Percentiles rank a stretch among this genome's conserved stretches.
Conservation (phyloP, 1,140 invertebrate species). For the Neodiprion virginianus region DNA sequence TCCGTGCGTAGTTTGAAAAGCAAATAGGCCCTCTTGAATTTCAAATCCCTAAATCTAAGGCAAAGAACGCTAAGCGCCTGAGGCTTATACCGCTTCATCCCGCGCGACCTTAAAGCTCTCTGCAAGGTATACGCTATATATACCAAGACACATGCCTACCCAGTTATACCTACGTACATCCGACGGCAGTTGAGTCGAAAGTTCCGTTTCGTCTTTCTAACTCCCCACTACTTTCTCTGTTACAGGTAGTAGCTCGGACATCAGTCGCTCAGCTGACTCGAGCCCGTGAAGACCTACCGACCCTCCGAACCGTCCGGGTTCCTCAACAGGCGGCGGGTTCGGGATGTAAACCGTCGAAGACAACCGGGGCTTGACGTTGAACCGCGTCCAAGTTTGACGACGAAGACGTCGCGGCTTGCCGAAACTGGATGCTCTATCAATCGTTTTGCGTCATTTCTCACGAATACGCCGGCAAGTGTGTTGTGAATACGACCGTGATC, state of each 20-base stretch:
- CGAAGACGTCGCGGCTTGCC: too few species aligned
- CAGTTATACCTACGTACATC: too few species aligned
- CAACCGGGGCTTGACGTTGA: too few species aligned
- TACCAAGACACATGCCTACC: too few species aligned
- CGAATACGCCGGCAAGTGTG: too few species aligned
- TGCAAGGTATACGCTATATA: too few species aligned
- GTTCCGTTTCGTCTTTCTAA: neutral
- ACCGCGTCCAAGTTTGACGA: too few species aligned
- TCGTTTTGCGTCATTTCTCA: too few species aligned
- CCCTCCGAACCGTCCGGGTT: neutral
- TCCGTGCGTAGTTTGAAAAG: conserved; percentile 2
- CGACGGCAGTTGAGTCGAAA: neutral
- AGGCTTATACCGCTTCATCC: neutral
- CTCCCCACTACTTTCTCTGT: conserved; percentile 1
- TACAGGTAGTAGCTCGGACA: neutral
- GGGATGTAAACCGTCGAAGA: too few species aligned
- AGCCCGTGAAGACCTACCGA: conserved; percentile 1
- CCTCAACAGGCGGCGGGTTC: neutral
- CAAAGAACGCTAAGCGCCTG: conserved; percentile 6
- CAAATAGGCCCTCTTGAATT: neutral
- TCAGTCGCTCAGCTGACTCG: conserved; percentile 6
- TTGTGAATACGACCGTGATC: too few species aligned
- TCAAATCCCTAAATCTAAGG: conserved; percentile 7
- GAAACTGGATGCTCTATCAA: too few species aligned
- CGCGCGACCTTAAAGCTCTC: too few species aligned